Evolutionary conservation across 1,140 invertebrate genomes (phyloP).

Genomic region (Orius insidiosus): DNA sequence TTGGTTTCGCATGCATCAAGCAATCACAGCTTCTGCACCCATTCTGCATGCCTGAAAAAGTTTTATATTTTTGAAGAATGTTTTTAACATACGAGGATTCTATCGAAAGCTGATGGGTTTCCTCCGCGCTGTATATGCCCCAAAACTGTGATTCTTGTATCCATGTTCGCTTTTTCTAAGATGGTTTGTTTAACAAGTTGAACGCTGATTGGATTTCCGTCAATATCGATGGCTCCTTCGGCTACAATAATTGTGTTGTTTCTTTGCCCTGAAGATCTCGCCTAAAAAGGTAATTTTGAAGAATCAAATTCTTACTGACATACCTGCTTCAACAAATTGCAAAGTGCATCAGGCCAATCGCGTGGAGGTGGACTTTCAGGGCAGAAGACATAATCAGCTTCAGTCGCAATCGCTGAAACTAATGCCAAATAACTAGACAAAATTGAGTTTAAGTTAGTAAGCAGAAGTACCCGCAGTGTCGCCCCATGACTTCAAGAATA

Average conservation of each 20-base stretch:
- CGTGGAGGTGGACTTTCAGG: slow-evolving; percentile 82
- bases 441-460: not conserved
- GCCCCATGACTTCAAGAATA: slow-evolving; percentile 99
- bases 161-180: slow-evolving; percentile 80
- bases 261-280: slow-evolving; percentile 77
- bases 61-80: not conserved
- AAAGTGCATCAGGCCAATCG: slow-evolving; percentile 81
- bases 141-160: slow-evolving; percentile 92
- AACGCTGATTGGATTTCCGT: slow-evolving; percentile 84
- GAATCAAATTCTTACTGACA: too few species aligned
- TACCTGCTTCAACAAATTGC: slow-evolving; percentile 30
- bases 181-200: slow-evolving; percentile 81
- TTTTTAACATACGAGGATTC: slow-evolving; percentile 81
- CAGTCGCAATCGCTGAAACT: slow-evolving; percentile 71
- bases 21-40: slow-evolving; percentile 98
- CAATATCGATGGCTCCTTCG: slow-evolving; percentile 91
- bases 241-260: slow-evolving; percentile 98
- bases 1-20: slow-evolving; percentile 89
- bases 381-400: slow-evolving; percentile 90
- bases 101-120: slow-evolving; percentile 96
- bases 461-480: slow-evolving; percentile 84
- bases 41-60: slow-evolving; percentile 77
- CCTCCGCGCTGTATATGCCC: slow-evolving; percentile 97
- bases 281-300: too few species aligned
- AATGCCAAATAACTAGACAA: slow-evolving; percentile 68